Conservation (phyloP, 2,888 invertebrate genomes). For the Rotaria sp. region DNA sequence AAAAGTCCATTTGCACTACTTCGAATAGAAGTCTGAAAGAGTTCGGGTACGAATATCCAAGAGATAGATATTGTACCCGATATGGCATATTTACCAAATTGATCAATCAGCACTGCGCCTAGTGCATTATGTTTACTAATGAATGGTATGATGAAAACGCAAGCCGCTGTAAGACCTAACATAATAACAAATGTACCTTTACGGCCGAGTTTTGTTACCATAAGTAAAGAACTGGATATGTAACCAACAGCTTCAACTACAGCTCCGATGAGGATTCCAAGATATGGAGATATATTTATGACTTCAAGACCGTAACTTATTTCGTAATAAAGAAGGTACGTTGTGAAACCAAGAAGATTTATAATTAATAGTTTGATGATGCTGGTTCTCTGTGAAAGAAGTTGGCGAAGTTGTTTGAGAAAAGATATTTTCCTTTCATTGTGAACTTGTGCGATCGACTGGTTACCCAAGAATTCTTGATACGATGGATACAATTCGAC, state of each 20-base stretch:
- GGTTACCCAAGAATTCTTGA: background rate
- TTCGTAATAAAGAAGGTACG: background rate
- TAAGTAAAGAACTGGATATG: background rate
- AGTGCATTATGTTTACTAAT: background rate
- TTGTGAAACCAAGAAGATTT: background rate
- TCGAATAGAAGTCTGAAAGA: background rate
- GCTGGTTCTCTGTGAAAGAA: background rate
- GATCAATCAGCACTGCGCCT: background rate
- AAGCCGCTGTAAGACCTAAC: background rate
- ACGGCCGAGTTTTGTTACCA: background rate
- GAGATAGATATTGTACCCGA: background rate
- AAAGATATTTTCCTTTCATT: background rate
- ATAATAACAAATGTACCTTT: background rate
- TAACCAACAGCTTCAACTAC: slow-evolving; percentile 5
- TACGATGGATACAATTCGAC: background rate
- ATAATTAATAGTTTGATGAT: background rate
- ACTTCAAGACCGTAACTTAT: background rate
- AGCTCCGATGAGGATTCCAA: background rate
- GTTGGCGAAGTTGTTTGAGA: background rate
- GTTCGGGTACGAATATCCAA: background rate
- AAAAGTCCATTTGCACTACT: slow-evolving; percentile 21
- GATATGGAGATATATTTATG: background rate
- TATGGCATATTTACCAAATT: background rate
- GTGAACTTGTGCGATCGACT: background rate
- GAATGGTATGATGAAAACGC: background rate